phyloP scores from a whole-genome alignment of 2,113 vertebrate species.

The Pomatorhinus ruficollis region DNA sequence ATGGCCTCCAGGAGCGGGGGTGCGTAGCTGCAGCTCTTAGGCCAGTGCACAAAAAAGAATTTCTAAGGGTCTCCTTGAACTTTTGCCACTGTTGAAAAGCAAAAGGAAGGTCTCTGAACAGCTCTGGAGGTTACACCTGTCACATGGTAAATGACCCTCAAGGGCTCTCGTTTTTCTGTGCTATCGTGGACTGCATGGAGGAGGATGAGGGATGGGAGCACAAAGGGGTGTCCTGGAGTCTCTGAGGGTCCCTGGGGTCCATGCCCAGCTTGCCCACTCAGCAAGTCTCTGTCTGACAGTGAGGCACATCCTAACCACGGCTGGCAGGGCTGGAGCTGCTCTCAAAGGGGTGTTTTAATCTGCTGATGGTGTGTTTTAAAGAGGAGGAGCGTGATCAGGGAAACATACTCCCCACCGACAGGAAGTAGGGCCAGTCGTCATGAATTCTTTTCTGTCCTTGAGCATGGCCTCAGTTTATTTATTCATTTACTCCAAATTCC shows the following conservation, averaged over 20 bases:
- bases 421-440: background rate
- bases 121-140: background rate
- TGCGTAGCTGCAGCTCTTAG: background rate
- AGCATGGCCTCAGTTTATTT: background rate
- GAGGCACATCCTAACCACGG: background rate
- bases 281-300: background rate
- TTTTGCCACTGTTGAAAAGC: background rate
- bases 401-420: rapidly evolving
- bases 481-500: background rate
- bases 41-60: background rate
- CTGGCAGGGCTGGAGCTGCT: background rate
- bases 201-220: background rate
- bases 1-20: background rate
- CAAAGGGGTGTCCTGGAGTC: background rate
- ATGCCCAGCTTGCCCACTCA: background rate
- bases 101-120: background rate
- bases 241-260: background rate
- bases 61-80: background rate
- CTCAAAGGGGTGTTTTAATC: background rate
- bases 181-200: background rate
- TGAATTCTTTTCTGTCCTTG: background rate
- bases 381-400: background rate
- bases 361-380: background rate
- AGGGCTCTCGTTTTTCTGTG: background rate
- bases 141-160: background rate